phyloP scores from a whole-genome alignment of 2,888 invertebrate species.

The Yponomeuta cagnagella region DNA sequence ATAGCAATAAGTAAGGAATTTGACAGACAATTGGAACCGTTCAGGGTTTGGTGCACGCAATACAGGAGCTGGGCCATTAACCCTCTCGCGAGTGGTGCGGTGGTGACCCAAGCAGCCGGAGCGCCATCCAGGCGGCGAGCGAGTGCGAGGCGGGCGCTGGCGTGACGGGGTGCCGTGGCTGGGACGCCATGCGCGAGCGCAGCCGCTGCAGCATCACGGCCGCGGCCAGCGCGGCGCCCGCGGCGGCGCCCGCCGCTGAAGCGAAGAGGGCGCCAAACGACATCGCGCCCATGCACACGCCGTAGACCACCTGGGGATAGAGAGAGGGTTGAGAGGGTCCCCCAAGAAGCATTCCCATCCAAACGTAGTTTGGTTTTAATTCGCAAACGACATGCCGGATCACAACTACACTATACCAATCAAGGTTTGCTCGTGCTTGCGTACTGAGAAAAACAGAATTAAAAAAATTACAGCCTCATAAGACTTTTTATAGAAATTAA shows the following conservation, averaged over 20 bases:
- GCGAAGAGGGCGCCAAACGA: conserved; percentile 93
- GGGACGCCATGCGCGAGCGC: conserved; percentile 81
- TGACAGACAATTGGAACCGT: too few species aligned
- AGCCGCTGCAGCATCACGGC: conserved; percentile 89
- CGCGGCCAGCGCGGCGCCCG: conserved; percentile 90
- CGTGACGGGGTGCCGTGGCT: conserved; percentile 53
- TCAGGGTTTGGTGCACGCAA: too few species aligned
- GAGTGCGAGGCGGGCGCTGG: conserved; percentile 78
- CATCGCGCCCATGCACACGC: conserved; percentile 92
- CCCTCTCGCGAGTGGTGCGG: conserved; percentile 27
- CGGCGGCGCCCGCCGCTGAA: conserved; percentile 89
- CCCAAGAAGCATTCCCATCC: too few species aligned
- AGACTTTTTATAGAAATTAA: too few species aligned
- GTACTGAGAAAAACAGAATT: too few species aligned
- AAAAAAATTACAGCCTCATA: too few species aligned
- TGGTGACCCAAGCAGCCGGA: conserved; percentile 77
- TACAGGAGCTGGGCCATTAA: background rate
- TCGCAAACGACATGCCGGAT: too few species aligned
- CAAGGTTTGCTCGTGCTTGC: too few species aligned
- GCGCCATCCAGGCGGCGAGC: conserved; percentile 84
- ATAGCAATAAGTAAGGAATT: too few species aligned
- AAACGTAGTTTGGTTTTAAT: too few species aligned
- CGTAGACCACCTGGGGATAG: conserved; percentile 82
- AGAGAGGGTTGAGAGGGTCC: background rate
- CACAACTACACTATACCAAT: too few species aligned